Percentiles rank a stretch among this genome's conserved stretches.
Evolutionary conservation across 1,140 invertebrate species (phyloP).

Genomic region (Philotrypesis tridentata): DNA sequence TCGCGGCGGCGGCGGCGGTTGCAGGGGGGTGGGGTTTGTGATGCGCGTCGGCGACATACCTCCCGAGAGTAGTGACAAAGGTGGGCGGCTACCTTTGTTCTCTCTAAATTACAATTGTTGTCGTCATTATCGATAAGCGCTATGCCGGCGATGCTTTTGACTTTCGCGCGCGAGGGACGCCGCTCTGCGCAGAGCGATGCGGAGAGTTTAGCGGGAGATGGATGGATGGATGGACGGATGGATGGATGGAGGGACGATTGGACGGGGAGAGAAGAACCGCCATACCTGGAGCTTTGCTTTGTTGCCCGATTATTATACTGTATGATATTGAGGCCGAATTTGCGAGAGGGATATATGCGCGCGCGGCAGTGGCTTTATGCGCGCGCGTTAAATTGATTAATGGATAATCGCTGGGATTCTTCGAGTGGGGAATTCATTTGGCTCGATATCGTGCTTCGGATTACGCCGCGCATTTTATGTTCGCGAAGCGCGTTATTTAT

Average conservation of each 20-base stretch:
- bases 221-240: neutral
- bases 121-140: constrained; percentile 67
- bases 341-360: neutral
- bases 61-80: constrained; percentile 50
- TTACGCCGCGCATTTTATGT: neutral
- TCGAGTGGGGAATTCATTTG: neutral
- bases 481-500: neutral
- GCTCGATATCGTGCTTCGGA: neutral
- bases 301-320: constrained; percentile 18
- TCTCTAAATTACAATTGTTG: constrained; percentile 71
- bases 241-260: neutral
- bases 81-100: constrained; percentile 62
- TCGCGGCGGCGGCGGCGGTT: neutral
- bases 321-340: constrained; percentile 26
- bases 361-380: constrained; percentile 1
- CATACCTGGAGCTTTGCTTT: neutral
- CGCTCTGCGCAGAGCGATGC: constrained; percentile 17
- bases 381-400: constrained; percentile 23
- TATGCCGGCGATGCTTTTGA: constrained; percentile 71
- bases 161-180: constrained; percentile 52
- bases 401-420: neutral
- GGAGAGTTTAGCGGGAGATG: neutral
- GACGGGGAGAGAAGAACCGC: neutral
- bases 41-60: constrained; percentile 62
- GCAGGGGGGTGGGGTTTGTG: constrained; percentile 29